phyloP scores from a whole-genome alignment of 2,113 vertebrate genomes.

The Plecturocebus donacophilus region DNA sequence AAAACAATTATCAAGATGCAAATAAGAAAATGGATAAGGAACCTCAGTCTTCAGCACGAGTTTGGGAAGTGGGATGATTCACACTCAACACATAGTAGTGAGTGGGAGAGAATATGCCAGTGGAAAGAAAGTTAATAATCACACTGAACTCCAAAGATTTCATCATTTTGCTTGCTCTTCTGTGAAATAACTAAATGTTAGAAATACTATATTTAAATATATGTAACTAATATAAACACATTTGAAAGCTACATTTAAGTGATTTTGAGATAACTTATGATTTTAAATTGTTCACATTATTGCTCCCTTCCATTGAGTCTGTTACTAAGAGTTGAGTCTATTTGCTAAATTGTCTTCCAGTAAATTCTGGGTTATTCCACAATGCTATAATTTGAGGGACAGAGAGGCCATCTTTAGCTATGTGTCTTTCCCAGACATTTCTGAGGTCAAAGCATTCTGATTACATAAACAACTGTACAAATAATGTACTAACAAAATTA shows the following conservation, averaged over 20 bases:
- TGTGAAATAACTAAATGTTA: constrained; percentile 29
- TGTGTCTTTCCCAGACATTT: neutral
- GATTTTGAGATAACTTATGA: neutral
- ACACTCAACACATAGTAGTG: neutral
- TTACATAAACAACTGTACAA: neutral
- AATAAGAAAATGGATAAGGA: neutral
- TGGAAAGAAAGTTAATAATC: neutral
- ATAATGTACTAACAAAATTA: neutral
- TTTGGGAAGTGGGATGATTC: neutral
- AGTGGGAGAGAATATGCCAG: neutral
- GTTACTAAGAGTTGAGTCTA: neutral
- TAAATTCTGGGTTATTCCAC: neutral
- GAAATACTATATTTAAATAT: constrained; percentile 31
- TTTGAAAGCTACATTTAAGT: constrained; percentile 4
- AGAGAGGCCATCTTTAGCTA: neutral
- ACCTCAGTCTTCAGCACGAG: neutral
- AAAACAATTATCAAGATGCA: neutral
- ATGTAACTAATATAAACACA: neutral
- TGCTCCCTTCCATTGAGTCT: neutral
- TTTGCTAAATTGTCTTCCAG: neutral
- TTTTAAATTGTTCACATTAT: neutral
- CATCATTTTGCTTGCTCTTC: constrained; percentile 28
- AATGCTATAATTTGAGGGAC: neutral
- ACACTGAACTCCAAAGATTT: neutral
- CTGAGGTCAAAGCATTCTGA: neutral